Evolutionary conservation across 2,113 vertebrate genomes (phyloP), one percentile per base, ranked within the genome.

Genomic region (Cavia aperea): DNA sequence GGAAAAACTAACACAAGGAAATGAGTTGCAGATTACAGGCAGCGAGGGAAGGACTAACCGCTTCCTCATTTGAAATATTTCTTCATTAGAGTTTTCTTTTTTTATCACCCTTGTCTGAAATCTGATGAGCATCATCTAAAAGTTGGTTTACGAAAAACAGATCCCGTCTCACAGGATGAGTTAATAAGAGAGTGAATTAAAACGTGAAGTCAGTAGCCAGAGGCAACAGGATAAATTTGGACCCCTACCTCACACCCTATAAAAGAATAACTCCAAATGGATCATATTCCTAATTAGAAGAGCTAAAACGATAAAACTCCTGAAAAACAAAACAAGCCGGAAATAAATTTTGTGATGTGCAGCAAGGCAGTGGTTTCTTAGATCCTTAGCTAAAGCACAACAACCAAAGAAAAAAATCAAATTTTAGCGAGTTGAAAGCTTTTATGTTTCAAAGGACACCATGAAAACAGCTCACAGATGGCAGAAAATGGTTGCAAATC

Each of bases 41-140:
- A 75, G 16, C 10, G 33, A 21, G 58, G 81, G 65, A 60, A 60
- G 54, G 70, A 39, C 92, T 49, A 60, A 77, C 65, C 58, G 36
- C 85, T 95, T 95, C 96, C 81, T 91, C 54, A 77, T 87, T 78
- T 89, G 70, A 89, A 92, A 39, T 91, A 31, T 84, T 93, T 94
- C 92, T 87, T 92, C 70, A 49, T 75, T 19, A 18, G 63, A 39
- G 51, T 63, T 94, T 68, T 81, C 73, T 82, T 36, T 93, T 86
- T 86, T 36, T 36, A 26, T 88, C 75, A 39, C 16, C 78, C 31
- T 56, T 85, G 39, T 49, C 62, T 79, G 13, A 51, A 77, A 43
- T 51, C 68, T 68, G 68, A 79, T 83, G 51, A 83, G 88, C 86
- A 31, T 60, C 21, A 54, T 77, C 56, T 91, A 39, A 79, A 75